A percentile compares a stretch with the other conserved stretches of the same genome.
These are phyloP conservation scores for Idaea aversata DNA, from an alignment of 2,888 invertebrate genomes.

Conservation along the genomic window DNA sequence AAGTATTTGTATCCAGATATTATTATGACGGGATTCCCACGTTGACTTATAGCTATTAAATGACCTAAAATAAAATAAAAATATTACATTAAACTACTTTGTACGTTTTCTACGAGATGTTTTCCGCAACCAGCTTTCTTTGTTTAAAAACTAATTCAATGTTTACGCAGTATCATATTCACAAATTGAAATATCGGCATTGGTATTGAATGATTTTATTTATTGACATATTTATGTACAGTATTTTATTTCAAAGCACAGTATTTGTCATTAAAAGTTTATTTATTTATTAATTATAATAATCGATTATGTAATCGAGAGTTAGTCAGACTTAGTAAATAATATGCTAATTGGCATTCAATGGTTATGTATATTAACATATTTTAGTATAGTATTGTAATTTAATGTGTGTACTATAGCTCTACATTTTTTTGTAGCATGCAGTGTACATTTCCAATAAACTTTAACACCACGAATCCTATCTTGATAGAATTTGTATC, in stretches of 20 bases:
- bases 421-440: neutral
- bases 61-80: too few species aligned
- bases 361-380: neutral
- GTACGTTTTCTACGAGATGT: neutral
- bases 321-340: neutral
- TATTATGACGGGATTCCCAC: conserved; percentile 3
- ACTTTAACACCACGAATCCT: neutral
- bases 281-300: neutral
- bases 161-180: too few species aligned
- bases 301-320: neutral
- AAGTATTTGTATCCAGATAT: conserved; percentile 22
- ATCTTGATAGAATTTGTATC: conserved; percentile 6
- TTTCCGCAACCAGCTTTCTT: neutral
- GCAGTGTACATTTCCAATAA: conserved; percentile 14
- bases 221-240: too few species aligned
- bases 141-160: too few species aligned
- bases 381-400: conserved; percentile 4
- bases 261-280: neutral
- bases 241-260: too few species aligned
- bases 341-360: neutral
- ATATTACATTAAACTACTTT: neutral
- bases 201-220: too few species aligned
- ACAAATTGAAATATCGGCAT: too few species aligned
- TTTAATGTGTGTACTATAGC: neutral
- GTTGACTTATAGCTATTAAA: neutral